Evolutionary conservation across 1,140 invertebrate genomes (phyloP).

Genomic region (Oppia nitens): DNA sequence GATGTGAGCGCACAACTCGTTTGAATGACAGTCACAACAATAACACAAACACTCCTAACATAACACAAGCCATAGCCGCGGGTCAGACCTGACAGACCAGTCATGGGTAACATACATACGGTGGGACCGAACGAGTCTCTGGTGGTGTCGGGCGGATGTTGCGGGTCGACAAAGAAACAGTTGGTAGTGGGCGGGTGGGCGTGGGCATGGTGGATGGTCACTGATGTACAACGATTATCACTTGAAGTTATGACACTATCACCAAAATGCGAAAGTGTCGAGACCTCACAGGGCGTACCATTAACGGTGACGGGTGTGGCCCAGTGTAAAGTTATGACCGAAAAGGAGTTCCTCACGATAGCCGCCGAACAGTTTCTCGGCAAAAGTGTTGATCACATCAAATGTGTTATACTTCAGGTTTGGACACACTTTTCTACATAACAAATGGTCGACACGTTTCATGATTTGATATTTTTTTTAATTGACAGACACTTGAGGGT

Average conservation of each 20-base stretch:
- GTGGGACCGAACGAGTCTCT: conserved; percentile 88
- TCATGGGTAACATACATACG: conserved; percentile 87
- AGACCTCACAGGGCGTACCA: conserved; percentile 85
- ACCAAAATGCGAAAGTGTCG: conserved; percentile 86
- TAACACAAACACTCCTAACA: too few relatives aligned
- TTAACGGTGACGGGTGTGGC: conserved; percentile 89
- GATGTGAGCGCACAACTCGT: too few relatives aligned
- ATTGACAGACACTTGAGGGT: conserved; percentile 53
- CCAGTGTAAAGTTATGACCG: conserved; percentile 83
- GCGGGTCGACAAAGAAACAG: conserved; percentile 10
- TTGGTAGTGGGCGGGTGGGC: conserved; percentile 91
- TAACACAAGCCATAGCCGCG: too few relatives aligned
- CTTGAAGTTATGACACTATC: conserved; percentile 81
- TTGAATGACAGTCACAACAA: too few relatives aligned
- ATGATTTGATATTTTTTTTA: too few relatives aligned
- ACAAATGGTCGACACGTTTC: too few relatives aligned
- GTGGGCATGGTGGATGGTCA: conserved; percentile 94
- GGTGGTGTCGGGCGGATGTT: conserved; percentile 66
- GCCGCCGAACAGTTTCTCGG: conserved; percentile 95
- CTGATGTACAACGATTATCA: conserved; percentile 58
- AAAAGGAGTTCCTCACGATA: conserved; percentile 79
- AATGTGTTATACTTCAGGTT: conserved; percentile 65
- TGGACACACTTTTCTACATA: too few relatives aligned
- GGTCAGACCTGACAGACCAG: too few relatives aligned
- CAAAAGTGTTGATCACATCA: conserved; percentile 74